Conservation (phyloP, 2,888 invertebrate genomes). For the Cynaeus angustus region DNA sequence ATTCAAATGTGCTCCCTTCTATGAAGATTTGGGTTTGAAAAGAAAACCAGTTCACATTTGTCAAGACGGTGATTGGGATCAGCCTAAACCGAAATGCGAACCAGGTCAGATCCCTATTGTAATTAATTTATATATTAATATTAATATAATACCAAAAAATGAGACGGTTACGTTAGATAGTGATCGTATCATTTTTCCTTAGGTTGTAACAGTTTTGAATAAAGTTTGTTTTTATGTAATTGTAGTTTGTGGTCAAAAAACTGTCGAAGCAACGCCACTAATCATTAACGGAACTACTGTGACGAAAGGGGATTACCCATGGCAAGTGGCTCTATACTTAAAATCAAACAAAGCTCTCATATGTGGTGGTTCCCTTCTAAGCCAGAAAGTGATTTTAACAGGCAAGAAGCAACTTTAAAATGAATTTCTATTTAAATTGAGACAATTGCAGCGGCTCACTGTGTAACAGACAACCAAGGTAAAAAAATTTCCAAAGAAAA, state of each 20-base stretch:
- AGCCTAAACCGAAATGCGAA: constrained; percentile 57
- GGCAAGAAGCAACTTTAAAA: constrained; percentile 56
- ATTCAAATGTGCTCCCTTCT: constrained; percentile 59
- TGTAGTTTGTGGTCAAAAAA: constrained; percentile 66
- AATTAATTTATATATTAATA: constrained; percentile 51
- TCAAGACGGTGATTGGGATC: constrained; percentile 58
- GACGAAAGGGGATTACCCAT: constrained; percentile 64
- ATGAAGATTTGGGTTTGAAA: constrained; percentile 54
- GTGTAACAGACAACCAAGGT: constrained; percentile 57
- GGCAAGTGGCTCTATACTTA: constrained; percentile 65
- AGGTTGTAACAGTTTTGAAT: constrained; percentile 12
- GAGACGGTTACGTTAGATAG: neutral
- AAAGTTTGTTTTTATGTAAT: constrained; percentile 17
- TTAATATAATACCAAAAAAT: constrained; percentile 41
- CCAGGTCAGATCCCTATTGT: constrained; percentile 62
- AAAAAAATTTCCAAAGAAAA: constrained; percentile 29
- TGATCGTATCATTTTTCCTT: constrained; percentile 22
- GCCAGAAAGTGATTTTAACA: constrained; percentile 60
- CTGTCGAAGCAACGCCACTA: constrained; percentile 58
- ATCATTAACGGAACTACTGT: constrained; percentile 61
- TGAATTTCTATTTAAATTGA: constrained; percentile 36
- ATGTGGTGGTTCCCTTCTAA: constrained; percentile 66
- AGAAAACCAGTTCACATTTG: constrained; percentile 50
- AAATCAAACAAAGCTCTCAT: constrained; percentile 39
- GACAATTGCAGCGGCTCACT: constrained; percentile 65